These are phyloP conservation scores for Mimumesa dahlbomi DNA, from an alignment of 2,888 invertebrate genomes.

Conservation along the genomic window DNA sequence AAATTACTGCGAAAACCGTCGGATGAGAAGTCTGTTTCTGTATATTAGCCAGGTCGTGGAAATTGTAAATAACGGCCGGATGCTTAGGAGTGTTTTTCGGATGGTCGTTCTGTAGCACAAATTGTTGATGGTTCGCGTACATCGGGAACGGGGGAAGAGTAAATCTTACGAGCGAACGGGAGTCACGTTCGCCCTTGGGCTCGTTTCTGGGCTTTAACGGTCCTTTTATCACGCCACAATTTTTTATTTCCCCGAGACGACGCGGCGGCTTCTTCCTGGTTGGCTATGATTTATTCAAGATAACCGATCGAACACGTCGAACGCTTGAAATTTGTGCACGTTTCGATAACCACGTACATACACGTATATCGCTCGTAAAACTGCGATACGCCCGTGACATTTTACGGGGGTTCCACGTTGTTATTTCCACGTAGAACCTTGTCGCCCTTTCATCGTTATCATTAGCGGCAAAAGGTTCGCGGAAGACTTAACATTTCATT, in stretches of 20 bases:
- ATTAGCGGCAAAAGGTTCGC: slow-evolving; percentile 7
- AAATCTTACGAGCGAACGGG: background rate
- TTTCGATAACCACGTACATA: background rate
- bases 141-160: background rate
- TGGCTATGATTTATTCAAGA: slow-evolving; percentile 18
- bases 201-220: background rate
- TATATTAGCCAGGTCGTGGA: too few relatives aligned
- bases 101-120: background rate
- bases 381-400: slow-evolving; percentile 10
- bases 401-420: background rate
- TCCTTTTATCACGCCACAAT: background rate
- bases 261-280: background rate
- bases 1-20: too few relatives aligned
- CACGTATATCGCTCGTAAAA: slow-evolving; percentile 4
- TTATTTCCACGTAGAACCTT: background rate
- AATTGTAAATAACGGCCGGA: too few relatives aligned
- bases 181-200: background rate
- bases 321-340: background rate
- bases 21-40: too few relatives aligned
- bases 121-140: too few relatives aligned
- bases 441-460: background rate
- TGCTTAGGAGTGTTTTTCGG: background rate
- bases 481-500: slow-evolving; percentile 2
- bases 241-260: too few relatives aligned
- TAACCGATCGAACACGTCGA: slow-evolving; percentile 7